phyloP scores from a whole-genome alignment of 2,797 vertebrate genomes.

The Argya squamiceps region DNA sequence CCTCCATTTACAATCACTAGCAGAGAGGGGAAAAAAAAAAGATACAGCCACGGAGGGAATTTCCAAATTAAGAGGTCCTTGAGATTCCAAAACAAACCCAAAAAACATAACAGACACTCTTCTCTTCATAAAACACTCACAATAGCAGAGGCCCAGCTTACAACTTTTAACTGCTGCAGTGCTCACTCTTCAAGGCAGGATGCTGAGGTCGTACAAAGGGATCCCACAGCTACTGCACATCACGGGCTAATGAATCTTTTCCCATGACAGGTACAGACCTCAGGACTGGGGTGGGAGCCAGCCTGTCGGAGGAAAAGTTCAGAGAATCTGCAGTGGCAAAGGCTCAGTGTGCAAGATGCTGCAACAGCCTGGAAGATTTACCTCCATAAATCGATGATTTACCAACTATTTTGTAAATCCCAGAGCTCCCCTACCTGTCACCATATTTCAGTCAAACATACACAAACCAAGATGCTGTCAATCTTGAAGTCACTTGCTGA shows the following conservation, averaged over 20 bases:
- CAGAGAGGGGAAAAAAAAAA: no score
- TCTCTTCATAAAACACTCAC: not conserved
- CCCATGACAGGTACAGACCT: constrained; percentile 39
- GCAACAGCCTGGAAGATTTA: not conserved
- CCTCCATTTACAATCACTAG: not conserved
- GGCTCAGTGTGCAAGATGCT: not conserved
- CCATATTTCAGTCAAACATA: not conserved
- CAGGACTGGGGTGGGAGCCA: constrained; percentile 21
- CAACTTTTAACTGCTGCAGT: not conserved
- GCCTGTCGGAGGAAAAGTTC: not conserved
- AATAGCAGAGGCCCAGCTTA: constrained; percentile 3
- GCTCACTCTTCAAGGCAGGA: not conserved
- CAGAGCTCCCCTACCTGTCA: not conserved
- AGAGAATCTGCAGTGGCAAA: not conserved
- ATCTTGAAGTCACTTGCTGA: not conserved
- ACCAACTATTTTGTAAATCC: not conserved
- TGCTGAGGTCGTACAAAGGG: not conserved
- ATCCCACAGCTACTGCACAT: constrained; percentile 17
- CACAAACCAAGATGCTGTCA: not conserved
- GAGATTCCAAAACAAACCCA: not conserved
- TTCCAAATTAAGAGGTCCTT: constrained; percentile 26
- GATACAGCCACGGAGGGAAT: not conserved
- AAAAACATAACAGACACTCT: constrained; percentile 15
- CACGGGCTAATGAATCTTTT: not conserved
- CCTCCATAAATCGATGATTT: not conserved